Evolutionary conservation across 2,888 invertebrate genomes (phyloP), one percentile per base, ranked within the genome.

Genomic region (Doris montereyensis): DNA sequence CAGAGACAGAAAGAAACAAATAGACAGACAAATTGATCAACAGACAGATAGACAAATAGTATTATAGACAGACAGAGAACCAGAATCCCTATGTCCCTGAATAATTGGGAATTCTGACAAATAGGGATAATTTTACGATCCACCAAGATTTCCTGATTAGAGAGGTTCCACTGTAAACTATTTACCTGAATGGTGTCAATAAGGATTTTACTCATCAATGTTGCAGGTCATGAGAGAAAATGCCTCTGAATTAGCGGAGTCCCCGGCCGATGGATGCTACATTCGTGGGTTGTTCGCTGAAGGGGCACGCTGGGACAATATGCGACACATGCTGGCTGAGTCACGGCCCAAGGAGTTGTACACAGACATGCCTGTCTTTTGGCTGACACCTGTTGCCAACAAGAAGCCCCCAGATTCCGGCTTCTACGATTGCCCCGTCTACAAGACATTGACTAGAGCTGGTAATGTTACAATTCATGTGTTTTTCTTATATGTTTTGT

Each of bases 331-430:
- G 81, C 85, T 91, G 74, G 82, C 86, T 2, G 92, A 91, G 84
- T 91, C 91, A 0, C 81, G 87, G 30, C 90, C 91, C 30, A 92
- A 91, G 83, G 91, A 92, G 77, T 86, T 92, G 68, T 92, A 88
- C 86, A 95, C 94, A 34, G 94, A 95, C 94, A 90, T 91, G 95
- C 93, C 94, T 3, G 93, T 94, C 26, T 92, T 95, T 76, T 94
- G 94, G 93, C 92, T 96, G 88, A 92, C 94, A 67, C 95, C 96
- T 0, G 94, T 94, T 86, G 93, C 94, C 83, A 92, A 93, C 85
- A 94, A 95, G 87, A 92, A 92, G 73, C 89, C 93, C 26, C 92
- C 92, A 0, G 79, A 83, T 1, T 74, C 70, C 0, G 93, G 92
- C 41, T 84, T 90, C 58, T 94, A 94, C 85, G 92, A 93, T 67